Conservation (phyloP, 2,113 vertebrate genomes). For the Varanus salvator region DNA sequence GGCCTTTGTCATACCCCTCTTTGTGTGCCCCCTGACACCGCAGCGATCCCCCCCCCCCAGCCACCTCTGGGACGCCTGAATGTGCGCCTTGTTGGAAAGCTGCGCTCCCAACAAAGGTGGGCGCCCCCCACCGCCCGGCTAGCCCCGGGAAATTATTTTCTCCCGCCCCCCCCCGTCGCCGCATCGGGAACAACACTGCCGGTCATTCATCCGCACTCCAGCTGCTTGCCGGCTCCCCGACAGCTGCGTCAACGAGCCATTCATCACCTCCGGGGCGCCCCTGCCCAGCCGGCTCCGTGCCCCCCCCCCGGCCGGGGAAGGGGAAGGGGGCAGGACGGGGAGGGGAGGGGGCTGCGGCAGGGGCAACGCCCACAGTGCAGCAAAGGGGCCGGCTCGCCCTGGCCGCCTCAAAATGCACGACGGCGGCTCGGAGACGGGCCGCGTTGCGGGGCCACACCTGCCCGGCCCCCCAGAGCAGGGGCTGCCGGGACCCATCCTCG, state of each 20-base stretch:
- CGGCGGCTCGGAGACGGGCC: too few relatives aligned
- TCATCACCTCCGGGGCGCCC: constrained; percentile 70
- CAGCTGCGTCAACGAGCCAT: constrained; percentile 71
- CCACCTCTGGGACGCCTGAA: constrained; percentile 41
- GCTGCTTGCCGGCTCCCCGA: constrained; percentile 40
- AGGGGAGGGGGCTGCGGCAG: not conserved
- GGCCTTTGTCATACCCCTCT: not conserved
- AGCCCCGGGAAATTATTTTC: not conserved
- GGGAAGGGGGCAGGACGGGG: too few relatives aligned
- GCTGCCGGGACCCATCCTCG: too few relatives aligned
- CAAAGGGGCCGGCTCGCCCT: not conserved
- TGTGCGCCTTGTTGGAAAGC: constrained; percentile 64
- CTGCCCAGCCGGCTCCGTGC: not conserved
- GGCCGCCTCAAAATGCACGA: not conserved
- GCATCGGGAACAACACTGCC: constrained; percentile 58
- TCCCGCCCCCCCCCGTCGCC: not conserved
- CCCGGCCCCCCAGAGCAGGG: not conserved
- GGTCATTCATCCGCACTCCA: constrained; percentile 59
- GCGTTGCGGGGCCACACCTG: not conserved
- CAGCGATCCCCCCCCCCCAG: not conserved
- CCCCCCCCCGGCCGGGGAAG: too few relatives aligned
- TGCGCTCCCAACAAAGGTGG: constrained; percentile 36
- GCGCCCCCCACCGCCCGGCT: constrained; percentile 7
- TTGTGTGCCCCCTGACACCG: too few relatives aligned
- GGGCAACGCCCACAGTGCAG: not conserved